phyloP scores from a whole-genome alignment of 1,140 invertebrate species.

The Neelides sp. region DNA sequence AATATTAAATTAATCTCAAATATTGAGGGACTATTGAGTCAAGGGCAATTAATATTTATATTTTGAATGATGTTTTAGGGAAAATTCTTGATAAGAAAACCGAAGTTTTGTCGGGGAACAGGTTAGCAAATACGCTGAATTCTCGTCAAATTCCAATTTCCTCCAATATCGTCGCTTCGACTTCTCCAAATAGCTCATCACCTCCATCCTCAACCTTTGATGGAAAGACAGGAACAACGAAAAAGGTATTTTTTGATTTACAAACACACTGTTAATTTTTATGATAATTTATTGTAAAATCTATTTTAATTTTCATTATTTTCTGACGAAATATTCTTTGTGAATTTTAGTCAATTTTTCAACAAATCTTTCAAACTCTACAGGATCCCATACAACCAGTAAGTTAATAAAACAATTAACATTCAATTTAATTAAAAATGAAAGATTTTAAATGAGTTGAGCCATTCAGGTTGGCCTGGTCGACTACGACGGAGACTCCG shows the following conservation, averaged over 20 bases:
- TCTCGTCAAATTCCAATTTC: slow-evolving; percentile 31
- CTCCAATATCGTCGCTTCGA: slow-evolving; percentile 39
- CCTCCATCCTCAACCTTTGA: slow-evolving; percentile 37
- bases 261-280: neutral
- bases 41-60: neutral
- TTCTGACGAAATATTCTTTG: no score
- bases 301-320: slow-evolving; percentile 8
- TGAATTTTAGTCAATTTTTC: slow-evolving; percentile 30
- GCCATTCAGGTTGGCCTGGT: slow-evolving; percentile 62
- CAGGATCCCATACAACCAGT: slow-evolving; percentile 22
- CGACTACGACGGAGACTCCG: slow-evolving; percentile 89
- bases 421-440: neutral
- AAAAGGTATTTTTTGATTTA: neutral
- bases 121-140: slow-evolving; percentile 18
- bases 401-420: slow-evolving; percentile 7
- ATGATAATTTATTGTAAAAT: neutral
- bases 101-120: slow-evolving; percentile 32
- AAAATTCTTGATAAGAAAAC: slow-evolving; percentile 48
- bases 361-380: slow-evolving; percentile 32
- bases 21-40: neutral
- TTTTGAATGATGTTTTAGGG: slow-evolving; percentile 35
- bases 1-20: neutral
- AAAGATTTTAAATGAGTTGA: slow-evolving; percentile 1
- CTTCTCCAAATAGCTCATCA: slow-evolving; percentile 34
- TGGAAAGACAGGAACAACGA: no score